Evolutionary conservation across 2,888 invertebrate species (phyloP).

Genomic region (Eucriotettix oculatus): DNA sequence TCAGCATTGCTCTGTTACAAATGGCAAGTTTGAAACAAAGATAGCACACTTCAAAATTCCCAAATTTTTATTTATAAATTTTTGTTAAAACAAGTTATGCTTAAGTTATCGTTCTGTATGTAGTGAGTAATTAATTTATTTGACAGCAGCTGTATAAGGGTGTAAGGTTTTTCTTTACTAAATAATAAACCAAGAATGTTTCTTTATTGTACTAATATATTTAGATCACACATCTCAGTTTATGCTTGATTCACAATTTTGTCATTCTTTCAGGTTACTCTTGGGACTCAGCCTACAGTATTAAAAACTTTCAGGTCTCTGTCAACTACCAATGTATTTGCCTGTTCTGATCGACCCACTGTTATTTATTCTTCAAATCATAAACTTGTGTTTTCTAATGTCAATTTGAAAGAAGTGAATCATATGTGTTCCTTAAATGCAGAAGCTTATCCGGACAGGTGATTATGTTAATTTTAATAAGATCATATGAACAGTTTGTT

Average conservation of each 20-base stretch:
- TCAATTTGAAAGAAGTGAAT: constrained; percentile 84
- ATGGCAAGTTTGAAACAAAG: too few species aligned
- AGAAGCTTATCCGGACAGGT: constrained; percentile 86
- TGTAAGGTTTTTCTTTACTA: too few species aligned
- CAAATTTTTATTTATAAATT: too few species aligned
- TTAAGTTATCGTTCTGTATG: too few species aligned
- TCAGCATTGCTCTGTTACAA: too few species aligned
- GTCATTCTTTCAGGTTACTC: constrained; percentile 43
- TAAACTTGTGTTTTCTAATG: constrained; percentile 96
- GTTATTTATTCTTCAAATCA: constrained; percentile 99
- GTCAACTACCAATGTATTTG: constrained; percentile 92
- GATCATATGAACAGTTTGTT: too few species aligned
- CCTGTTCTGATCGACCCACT: constrained; percentile 95
- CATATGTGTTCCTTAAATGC: constrained; percentile 98
- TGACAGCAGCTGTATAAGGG: too few species aligned
- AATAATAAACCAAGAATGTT: not conserved
- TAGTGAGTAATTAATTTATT: too few species aligned
- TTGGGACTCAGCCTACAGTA: constrained; percentile 95
- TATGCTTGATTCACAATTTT: not conserved
- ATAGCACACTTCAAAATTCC: too few species aligned
- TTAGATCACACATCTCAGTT: too few species aligned
- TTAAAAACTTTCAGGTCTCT: constrained; percentile 76
- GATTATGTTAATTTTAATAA: constrained; percentile 9
- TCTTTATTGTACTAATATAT: not conserved
- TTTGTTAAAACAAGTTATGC: too few species aligned